Percentiles rank a stretch among this genome's conserved stretches.
These are phyloP conservation scores for Lipophrys pholis DNA, from an alignment of 2,113 vertebrate genomes.

Conservation along the genomic window DNA sequence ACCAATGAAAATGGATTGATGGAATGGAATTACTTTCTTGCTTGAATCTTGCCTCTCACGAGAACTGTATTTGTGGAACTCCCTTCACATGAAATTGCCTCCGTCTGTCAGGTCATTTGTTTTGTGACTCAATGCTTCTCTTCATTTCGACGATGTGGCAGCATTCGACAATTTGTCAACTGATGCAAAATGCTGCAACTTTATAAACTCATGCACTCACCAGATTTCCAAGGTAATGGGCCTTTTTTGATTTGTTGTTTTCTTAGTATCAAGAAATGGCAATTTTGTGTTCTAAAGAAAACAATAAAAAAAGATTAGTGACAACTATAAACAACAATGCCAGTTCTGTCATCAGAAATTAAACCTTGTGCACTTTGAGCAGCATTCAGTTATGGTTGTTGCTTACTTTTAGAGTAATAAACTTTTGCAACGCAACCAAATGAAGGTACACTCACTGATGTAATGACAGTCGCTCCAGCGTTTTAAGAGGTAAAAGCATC, in stretches of 20 bases:
- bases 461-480: not conserved
- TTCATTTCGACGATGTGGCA: slow-evolving; percentile 12
- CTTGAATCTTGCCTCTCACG: not conserved
- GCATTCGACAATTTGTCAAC: not conserved
- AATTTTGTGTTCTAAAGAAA: not conserved
- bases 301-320: too few relatives aligned
- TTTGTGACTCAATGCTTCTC: slow-evolving; percentile 1
- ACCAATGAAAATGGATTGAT: too few relatives aligned
- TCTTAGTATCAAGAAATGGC: slow-evolving; percentile 3
- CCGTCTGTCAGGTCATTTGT: slow-evolving; percentile 11
- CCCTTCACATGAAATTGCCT: not conserved
- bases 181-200: slow-evolving; percentile 44
- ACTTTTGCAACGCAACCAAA: too few relatives aligned
- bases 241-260: slow-evolving; percentile 8
- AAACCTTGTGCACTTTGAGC: too few relatives aligned
- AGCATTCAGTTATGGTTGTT: too few relatives aligned
- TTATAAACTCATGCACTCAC: not conserved
- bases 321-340: too few relatives aligned
- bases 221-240: not conserved
- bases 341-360: too few relatives aligned
- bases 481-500: too few relatives aligned
- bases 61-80: not conserved
- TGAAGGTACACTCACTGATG: not conserved
- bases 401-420: too few relatives aligned
- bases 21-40: too few relatives aligned